Conservation (phyloP, 2,797 vertebrate genomes). For the Anas georgica region DNA sequence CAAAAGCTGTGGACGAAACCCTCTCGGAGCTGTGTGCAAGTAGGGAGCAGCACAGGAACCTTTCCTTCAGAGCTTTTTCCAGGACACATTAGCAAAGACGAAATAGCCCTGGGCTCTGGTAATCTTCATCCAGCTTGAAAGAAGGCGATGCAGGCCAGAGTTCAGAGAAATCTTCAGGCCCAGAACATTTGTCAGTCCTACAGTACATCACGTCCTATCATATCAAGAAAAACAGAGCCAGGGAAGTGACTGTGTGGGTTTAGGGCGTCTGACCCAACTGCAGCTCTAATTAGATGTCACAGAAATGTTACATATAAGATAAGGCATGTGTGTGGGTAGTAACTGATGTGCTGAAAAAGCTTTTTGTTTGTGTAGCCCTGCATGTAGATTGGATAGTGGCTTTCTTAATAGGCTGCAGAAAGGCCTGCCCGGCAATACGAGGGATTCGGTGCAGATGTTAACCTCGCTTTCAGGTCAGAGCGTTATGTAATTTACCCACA, state of each 20-base stretch:
- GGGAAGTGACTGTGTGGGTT: neutral
- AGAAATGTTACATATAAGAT: neutral
- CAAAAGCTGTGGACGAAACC: neutral
- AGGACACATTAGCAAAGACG: neutral
- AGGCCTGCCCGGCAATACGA: neutral
- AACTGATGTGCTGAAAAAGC: neutral
- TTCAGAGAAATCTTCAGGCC: neutral
- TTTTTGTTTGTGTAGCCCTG: neutral
- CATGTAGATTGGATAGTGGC: fast-evolving
- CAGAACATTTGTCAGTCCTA: fast-evolving
- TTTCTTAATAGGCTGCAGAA: neutral
- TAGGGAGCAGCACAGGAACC: neutral
- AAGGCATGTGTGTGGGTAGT: neutral
- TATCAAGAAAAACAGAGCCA: neutral
- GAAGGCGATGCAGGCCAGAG: neutral
- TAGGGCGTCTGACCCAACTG: neutral
- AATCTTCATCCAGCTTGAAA: constrained; percentile 24
- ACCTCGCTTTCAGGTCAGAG: neutral
- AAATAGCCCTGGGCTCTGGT: constrained; percentile 12
- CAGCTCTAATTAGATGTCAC: neutral
- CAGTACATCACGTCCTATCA: neutral
- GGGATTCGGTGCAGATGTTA: neutral
- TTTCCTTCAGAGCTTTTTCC: neutral
- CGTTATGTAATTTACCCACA: neutral
- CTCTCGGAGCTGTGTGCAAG: neutral